Evolutionary conservation across 2,113 vertebrate genomes (phyloP).

Genomic region (Gopherus evgoodei): DNA sequence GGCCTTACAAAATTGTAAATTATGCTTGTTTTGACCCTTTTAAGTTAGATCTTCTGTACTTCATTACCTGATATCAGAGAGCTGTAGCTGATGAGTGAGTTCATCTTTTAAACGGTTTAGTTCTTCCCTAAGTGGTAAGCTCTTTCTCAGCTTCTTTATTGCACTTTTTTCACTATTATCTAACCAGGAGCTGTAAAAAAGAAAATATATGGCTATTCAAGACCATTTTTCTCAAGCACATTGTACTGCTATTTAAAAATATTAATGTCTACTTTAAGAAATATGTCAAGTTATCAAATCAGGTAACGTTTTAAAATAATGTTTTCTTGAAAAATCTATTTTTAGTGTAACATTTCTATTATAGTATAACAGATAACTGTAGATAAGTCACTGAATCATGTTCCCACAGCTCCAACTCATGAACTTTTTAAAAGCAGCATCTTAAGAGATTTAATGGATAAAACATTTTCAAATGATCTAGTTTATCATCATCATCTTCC

Average conservation of each 20-base stretch:
- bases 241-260: neutral
- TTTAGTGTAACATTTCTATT: neutral
- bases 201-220: neutral
- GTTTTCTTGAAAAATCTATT: neutral
- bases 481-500: too few species aligned
- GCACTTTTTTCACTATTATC: slow-evolving; percentile 86
- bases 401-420: neutral
- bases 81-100: slow-evolving; percentile 84
- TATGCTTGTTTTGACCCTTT: neutral
- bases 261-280: neutral
- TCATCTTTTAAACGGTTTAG: slow-evolving; percentile 87
- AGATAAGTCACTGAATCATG: neutral
- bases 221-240: neutral
- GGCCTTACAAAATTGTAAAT: neutral
- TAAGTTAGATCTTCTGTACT: neutral
- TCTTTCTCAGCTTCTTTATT: slow-evolving; percentile 84
- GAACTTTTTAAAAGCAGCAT: neutral
- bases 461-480: neutral
- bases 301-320: neutral
- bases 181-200: slow-evolving; percentile 88
- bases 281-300: neutral
- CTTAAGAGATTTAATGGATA: neutral
- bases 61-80: slow-evolving; percentile 91
- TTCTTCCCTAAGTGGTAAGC: slow-evolving; percentile 89
- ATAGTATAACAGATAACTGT: neutral